These are phyloP conservation scores for Cephus pygmeus DNA, from an alignment of 2,888 invertebrate genomes.

Conservation along the genomic window DNA sequence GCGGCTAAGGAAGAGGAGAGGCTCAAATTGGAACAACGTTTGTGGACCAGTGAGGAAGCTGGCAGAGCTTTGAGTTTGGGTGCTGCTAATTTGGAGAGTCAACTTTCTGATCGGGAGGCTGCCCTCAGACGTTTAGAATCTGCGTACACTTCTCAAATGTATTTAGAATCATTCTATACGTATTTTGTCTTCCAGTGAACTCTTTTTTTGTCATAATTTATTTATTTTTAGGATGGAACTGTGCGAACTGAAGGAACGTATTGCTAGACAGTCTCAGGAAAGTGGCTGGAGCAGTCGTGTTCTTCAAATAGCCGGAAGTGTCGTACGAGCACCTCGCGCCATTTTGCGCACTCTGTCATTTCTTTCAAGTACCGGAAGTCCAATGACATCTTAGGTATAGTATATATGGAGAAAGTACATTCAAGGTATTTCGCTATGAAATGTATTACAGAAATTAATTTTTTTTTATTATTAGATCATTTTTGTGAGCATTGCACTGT, in stretches of 20 bases:
- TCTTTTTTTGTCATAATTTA: background rate
- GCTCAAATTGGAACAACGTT: conserved; percentile 37
- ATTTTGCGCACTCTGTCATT: conserved; percentile 56
- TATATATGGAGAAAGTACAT: background rate
- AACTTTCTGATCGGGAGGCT: conserved; percentile 47
- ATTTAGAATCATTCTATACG: conserved; percentile 16
- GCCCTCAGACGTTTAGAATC: conserved; percentile 49
- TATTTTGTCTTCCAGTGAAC: background rate
- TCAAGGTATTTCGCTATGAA: background rate
- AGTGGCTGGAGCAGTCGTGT: conserved; percentile 56
- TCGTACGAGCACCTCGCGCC: conserved; percentile 54
- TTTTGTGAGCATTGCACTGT: background rate
- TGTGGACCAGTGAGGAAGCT: conserved; percentile 42
- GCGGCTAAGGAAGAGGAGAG: conserved; percentile 44
- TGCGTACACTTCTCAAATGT: conserved; percentile 51
- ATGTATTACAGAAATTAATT: background rate
- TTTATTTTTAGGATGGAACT: conserved; percentile 39
- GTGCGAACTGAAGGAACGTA: conserved; percentile 48
- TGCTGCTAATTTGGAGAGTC: conserved; percentile 42
- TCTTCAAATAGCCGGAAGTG: conserved; percentile 57
- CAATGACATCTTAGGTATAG: conserved; percentile 31
- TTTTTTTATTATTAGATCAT: background rate
- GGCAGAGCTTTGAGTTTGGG: conserved; percentile 39
- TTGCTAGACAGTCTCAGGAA: conserved; percentile 49
- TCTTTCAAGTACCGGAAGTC: conserved; percentile 37